A percentile compares a stretch with the other conserved stretches of the same genome.
Conservation (phyloP, 2,797 vertebrate genomes). For the Tragopan temminckii region DNA sequence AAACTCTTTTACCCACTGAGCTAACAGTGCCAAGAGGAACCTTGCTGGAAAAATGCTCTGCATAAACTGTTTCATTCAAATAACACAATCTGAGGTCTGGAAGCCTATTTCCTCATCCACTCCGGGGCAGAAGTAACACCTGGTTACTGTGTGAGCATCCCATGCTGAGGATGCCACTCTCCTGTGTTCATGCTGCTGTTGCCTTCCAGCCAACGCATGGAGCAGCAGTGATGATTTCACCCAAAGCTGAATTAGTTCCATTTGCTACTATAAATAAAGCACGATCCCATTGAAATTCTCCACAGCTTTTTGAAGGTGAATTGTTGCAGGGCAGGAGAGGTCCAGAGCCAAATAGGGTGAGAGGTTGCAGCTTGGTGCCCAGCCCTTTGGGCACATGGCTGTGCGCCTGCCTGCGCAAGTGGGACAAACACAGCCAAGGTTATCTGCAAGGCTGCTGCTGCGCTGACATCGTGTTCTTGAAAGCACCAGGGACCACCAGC, state of each 20-base stretch:
- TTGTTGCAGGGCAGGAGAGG: background rate
- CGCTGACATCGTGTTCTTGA: background rate
- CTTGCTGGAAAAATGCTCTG: fast-evolving
- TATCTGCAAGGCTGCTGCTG: background rate
- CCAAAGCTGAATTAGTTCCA: background rate
- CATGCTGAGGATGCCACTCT: background rate
- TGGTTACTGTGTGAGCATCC: background rate
- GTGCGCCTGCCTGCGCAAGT: background rate
- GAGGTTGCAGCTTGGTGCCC: background rate
- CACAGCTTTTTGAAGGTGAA: background rate
- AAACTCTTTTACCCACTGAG: background rate
- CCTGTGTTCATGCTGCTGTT: background rate
- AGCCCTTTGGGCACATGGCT: background rate
- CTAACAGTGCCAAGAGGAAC: background rate
- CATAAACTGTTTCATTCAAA: background rate
- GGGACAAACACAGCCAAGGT: background rate
- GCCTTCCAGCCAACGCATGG: background rate
- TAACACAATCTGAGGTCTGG: background rate
- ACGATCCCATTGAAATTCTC: background rate
- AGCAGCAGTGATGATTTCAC: background rate
- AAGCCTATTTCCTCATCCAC: background rate
- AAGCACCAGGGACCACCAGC: background rate
- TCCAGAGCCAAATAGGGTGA: background rate
- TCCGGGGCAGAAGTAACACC: background rate
- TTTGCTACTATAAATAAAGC: background rate